These are phyloP conservation scores for Agelastica alni DNA, from an alignment of 2,888 invertebrate genomes.

Conservation along the genomic window DNA sequence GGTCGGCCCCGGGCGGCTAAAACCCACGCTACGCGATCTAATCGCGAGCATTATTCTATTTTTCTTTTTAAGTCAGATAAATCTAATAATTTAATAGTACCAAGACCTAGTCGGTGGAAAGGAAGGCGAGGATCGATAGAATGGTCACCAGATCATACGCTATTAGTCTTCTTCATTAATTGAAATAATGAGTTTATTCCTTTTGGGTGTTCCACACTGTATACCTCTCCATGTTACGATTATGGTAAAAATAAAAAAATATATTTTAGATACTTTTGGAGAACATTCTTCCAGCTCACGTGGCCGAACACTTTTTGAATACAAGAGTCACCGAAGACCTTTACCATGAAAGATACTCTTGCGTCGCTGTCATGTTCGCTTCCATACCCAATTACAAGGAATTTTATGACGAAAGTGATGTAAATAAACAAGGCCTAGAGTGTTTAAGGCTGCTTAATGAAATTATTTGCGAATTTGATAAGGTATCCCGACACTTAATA, in stretches of 20 bases:
- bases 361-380: constrained; percentile 97
- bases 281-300: constrained; percentile 95
- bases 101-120: too few relatives aligned
- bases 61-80: too few relatives aligned
- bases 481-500: too few relatives aligned
- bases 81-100: too few relatives aligned
- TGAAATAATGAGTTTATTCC: too few relatives aligned
- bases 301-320: constrained; percentile 90
- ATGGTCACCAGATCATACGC: too few relatives aligned
- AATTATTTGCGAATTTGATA: constrained; percentile 98
- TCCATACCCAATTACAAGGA: constrained; percentile 98
- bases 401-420: constrained; percentile 96
- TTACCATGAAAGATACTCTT: constrained; percentile 92
- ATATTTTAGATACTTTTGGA: constrained; percentile 81
- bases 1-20: too few relatives aligned
- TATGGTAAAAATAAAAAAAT: too few relatives aligned
- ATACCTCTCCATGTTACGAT: neutral
- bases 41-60: too few relatives aligned
- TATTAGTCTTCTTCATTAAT: too few relatives aligned
- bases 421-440: constrained; percentile 94
- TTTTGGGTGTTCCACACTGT: neutral
- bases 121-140: too few relatives aligned
- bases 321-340: constrained; percentile 79
- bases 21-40: too few relatives aligned
- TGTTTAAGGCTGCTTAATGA: constrained; percentile 93